A percentile compares a stretch with the other conserved stretches of the same genome.
phyloP scores from a whole-genome alignment of 2,888 invertebrate genomes.

The Mesodorylaimus sp. region DNA sequence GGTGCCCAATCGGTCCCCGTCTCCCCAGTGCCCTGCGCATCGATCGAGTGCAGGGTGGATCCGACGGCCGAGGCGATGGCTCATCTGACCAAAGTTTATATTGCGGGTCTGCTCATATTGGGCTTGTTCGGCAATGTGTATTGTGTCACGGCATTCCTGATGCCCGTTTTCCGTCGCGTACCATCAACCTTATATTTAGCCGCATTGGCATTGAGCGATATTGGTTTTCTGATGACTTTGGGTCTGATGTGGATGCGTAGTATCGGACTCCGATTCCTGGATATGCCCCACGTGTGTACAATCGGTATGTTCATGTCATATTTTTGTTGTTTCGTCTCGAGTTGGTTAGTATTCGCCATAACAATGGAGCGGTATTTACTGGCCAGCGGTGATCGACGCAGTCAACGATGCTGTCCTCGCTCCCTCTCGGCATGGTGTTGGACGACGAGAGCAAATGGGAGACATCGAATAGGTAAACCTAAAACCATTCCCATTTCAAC shows the following conservation, averaged over 20 bases:
- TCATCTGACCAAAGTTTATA: not conserved
- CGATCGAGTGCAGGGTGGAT: too few relatives aligned
- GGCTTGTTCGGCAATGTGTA: conserved; percentile 5
- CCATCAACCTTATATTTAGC: conserved; percentile 1
- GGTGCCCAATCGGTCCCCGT: too few relatives aligned
- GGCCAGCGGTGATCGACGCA: too few relatives aligned
- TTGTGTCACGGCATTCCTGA: not conserved
- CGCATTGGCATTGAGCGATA: not conserved
- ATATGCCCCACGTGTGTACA: conserved; percentile 1
- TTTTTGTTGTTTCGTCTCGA: not conserved
- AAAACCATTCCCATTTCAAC: not conserved
- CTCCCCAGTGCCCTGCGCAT: too few relatives aligned
- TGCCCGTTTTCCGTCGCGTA: not conserved
- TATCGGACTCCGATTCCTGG: not conserved
- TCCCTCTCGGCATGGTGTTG: too few relatives aligned
- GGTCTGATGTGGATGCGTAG: conserved; percentile 1
- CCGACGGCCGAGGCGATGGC: not conserved
- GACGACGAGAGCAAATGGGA: too few relatives aligned
- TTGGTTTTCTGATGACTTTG: conserved; percentile 4
- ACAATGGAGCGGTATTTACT: conserved; percentile 5
- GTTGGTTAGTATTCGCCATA: conserved; percentile 4
- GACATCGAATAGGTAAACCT: too few relatives aligned
- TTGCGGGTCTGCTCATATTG: not conserved
- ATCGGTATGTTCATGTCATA: not conserved
- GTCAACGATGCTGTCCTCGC: too few relatives aligned